phyloP scores from a whole-genome alignment of 2,797 vertebrate species.

The Schizothorax lantsangensis region DNA sequence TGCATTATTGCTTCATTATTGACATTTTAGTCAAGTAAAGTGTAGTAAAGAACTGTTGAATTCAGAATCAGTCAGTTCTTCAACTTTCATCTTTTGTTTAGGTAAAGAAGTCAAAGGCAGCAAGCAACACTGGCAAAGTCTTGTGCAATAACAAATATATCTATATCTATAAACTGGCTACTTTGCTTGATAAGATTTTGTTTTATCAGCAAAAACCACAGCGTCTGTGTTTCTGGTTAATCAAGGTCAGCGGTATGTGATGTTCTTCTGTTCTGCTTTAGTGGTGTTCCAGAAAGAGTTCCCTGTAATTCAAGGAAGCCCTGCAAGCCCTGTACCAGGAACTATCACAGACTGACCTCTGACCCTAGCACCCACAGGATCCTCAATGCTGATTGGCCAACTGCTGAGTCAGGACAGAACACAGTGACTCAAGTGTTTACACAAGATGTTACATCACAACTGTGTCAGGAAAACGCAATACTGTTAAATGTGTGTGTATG shows the following conservation, averaged over 20 bases:
- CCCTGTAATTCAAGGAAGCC: slow-evolving; percentile 60
- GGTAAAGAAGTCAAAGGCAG: background rate
- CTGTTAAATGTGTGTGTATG: slow-evolving; percentile 27
- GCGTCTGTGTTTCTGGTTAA: background rate
- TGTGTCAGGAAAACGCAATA: slow-evolving; percentile 17
- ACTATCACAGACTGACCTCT: slow-evolving; percentile 59
- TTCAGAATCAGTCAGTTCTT: background rate
- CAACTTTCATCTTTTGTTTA: background rate
- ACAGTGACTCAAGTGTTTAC: slow-evolving; percentile 36
- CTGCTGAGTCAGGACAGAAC: slow-evolving; percentile 18
- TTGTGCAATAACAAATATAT: background rate
- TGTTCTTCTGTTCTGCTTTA: slow-evolving; percentile 10
- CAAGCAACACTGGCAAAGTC: background rate
- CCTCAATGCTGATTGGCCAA: slow-evolving; percentile 38
- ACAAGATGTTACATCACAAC: slow-evolving; percentile 52
- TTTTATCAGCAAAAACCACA: slow-evolving; percentile 32
- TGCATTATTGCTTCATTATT: background rate
- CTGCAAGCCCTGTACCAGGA: slow-evolving; percentile 41
- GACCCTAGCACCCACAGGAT: slow-evolving; percentile 55
- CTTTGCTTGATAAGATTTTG: background rate
- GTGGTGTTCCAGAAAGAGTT: slow-evolving; percentile 21
- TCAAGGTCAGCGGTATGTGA: background rate
- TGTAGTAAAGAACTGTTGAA: background rate
- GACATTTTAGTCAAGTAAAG: background rate
- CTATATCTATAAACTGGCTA: background rate